Percentiles rank a stretch among this genome's conserved stretches.
Conservation (phyloP, 2,113 vertebrate species). For the Hemichromis elongatus region DNA sequence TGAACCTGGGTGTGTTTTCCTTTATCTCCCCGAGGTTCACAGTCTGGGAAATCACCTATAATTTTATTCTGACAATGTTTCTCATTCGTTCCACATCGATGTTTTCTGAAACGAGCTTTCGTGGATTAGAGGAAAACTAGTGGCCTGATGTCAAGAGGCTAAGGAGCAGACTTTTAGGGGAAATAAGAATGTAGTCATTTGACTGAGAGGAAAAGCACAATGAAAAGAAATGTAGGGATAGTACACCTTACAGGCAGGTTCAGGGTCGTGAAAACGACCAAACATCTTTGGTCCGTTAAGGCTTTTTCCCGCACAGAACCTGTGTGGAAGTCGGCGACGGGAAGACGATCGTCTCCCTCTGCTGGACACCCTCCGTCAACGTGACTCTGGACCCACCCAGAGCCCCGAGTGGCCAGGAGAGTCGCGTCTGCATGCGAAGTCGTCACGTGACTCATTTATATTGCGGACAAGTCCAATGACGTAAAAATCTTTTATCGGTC, state of each 20-base stretch:
- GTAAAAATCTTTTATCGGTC: background rate
- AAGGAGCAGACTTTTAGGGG: background rate
- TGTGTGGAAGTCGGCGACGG: background rate
- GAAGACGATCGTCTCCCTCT: constrained; percentile 16
- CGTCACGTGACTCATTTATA: background rate
- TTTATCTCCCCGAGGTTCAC: background rate
- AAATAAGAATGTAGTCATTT: background rate
- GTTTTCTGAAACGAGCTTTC: background rate
- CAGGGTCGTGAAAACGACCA: background rate
- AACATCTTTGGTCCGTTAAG: background rate
- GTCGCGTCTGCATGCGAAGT: background rate
- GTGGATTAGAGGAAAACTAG: background rate
- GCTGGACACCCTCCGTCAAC: background rate
- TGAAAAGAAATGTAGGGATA: background rate
- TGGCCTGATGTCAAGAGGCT: background rate
- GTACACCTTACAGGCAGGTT: no score
- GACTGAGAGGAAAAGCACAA: background rate
- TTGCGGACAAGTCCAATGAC: background rate
- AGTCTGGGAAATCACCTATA: background rate
- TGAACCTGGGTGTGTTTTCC: background rate
- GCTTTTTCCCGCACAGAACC: background rate
- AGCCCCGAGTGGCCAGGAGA: background rate
- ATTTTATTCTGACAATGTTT: background rate
- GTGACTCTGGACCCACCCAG: background rate
- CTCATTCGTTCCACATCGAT: background rate